Base-by-base conservation (phyloP, 2,888 invertebrate genomes). In the Phyto melanocephala region DNA sequence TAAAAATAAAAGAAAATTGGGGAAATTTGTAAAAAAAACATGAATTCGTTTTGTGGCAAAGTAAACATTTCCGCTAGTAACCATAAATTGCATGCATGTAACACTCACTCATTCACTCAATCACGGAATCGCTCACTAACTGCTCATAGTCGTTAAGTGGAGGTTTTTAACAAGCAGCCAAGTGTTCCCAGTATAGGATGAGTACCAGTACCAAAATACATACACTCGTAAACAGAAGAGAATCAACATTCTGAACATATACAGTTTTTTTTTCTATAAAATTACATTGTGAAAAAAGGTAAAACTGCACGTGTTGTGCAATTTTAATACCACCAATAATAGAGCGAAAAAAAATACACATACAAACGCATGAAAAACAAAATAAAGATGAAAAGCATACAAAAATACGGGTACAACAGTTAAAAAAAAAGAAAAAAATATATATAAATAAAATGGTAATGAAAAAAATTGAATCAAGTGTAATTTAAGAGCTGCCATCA, bases 401-500 rank as follows among this genome's bases (percentile, higher is more conserved):
- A 60, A 37, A 45, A 60, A 50, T 8, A 4, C 15, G 6, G 11
- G n/a, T 63, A 24, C 37, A 68, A 33, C 45, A 33, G 6, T 2
- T 35, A 74, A 3, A 22, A 15, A 28, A 22, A n/a, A 33, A 54
- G 20, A 22, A 47, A 33, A 54, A 67, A 62, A 37, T 7, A 33
- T 45, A 60, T 63, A 62, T 42, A 33, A 28, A 63, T 71, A 62
- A 74, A 70, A 81, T 63, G 62, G 74, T 70, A 78, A 74, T 72
- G 72, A 78, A 81, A 74, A 67, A 81, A 75, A 74, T 81, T 70
- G 68, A 75, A 78, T 75, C 74, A 78, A 78, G 54, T 77, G 82
- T 71, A 82, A 75, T 75, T 82, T 79, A 82, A 82, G 65, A 71
- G 74, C 79, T 67, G 82, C 81, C 70, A 65, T 70, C 78, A 78